Percentiles rank a stretch among this genome's conserved stretches.
Evolutionary conservation across 92 coral and sea anemone genomes (phyloP).

Genomic region (Parazoanthus swiftii): DNA sequence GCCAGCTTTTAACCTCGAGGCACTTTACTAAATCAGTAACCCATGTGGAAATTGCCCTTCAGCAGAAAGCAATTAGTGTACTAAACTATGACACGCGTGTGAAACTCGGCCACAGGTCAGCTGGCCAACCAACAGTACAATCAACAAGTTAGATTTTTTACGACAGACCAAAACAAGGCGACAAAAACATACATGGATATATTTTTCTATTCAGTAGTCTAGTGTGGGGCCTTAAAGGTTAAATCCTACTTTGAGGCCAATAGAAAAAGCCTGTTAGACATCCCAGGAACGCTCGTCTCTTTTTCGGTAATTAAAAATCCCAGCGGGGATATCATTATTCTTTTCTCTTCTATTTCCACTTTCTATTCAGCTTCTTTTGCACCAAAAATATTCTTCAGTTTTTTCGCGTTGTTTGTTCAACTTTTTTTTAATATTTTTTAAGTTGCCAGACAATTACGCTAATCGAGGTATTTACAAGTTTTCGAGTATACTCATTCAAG

Average conservation of each 20-base stretch:
- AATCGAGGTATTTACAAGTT: conserved; percentile 35
- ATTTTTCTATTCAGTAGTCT: conserved; percentile 14
- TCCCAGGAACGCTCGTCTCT: conserved; percentile 19
- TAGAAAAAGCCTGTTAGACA: background rate
- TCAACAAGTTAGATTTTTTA: background rate
- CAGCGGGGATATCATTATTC: conserved; percentile 37
- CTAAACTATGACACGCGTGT: conserved; percentile 26
- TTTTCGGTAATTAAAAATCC: background rate
- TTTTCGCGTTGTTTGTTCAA: background rate
- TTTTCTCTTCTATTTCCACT: conserved; percentile 4
- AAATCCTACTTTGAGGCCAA: conserved; percentile 40
- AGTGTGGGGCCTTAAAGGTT: conserved; percentile 27
- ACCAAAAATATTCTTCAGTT: background rate
- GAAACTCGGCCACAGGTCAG: background rate
- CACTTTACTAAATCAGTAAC: background rate
- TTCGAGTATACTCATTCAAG: conserved; percentile 30
- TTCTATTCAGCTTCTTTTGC: background rate
- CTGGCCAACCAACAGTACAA: background rate
- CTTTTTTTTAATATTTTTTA: background rate
- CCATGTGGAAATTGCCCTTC: conserved; percentile 1
- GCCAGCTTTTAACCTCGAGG: conserved; percentile 26
- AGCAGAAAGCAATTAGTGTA: conserved; percentile 27
- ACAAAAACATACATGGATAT: conserved; percentile 9
- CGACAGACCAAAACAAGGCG: background rate
- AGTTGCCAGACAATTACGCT: conserved; percentile 24